Evolutionary conservation across 37 sponge, comb jelly and placozoan genomes (phyloP), one percentile per base, ranked within the genome.

Genomic region (Spongia lamella): DNA sequence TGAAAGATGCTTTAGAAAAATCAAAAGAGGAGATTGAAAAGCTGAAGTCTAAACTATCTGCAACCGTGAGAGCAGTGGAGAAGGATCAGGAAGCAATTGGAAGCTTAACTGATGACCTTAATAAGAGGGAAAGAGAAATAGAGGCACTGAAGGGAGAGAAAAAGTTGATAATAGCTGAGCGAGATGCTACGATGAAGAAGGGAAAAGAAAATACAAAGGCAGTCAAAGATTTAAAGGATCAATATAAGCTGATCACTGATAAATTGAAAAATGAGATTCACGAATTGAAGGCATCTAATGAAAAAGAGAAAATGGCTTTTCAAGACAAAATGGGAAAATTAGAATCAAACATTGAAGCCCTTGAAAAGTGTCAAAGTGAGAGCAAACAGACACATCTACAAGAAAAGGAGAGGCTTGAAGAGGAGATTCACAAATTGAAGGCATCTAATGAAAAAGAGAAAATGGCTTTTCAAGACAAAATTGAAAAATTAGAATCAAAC

Each of bases 301-400:
- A 22, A 58, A 15, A 58, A 26, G 29, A 5, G 7, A 26, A 26
- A 27, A 58, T 14, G 60, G 14, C 6, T 58, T 26, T 15, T 15
- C 25, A 7, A 11, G 60, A 58, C 6, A 26, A 58, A 27, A 26
- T 26, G 7, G 29, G 7, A 4, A 7, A 27, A 14, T 15, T 58
- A 14, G n/a, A 26, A 11, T n/a, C 25, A 32, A 26, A 13, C n/a
- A 33, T 64, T 7, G 13, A 64, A 64, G 36, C 9, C 13, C 78
- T 63, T 3, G 26, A n/a, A 1, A 43, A 43, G 9, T 9, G 9
- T 13, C 47, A 43, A 13, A 5, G 9, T 43, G 47, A 43, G 9
- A 9, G 9, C 5, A 43, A 43, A 43, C 47, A 78, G 21, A 67
- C 64, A 40, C 78, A 54, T 5, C 61, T 58, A 2, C 7, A 31